Percentiles rank a stretch among this genome's conserved stretches.
These are phyloP conservation scores for Percina caprodes DNA, from an alignment of 2,113 vertebrate species.

Conservation along the genomic window DNA sequence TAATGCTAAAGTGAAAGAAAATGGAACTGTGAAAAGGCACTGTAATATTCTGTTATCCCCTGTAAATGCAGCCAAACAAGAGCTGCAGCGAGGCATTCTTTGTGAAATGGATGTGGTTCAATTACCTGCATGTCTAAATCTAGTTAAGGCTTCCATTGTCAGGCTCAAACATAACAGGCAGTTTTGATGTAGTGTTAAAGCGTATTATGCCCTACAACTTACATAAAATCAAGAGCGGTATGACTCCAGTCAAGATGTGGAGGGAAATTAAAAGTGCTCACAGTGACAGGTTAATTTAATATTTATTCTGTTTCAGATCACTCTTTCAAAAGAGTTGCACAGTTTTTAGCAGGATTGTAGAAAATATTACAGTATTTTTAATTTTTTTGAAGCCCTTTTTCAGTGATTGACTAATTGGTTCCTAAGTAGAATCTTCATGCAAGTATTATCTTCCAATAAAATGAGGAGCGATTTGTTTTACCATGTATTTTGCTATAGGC, in stretches of 20 bases:
- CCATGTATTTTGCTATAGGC: no score
- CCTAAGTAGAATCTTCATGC: neutral
- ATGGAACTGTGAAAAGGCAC: conserved; percentile 92
- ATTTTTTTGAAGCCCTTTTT: conserved; percentile 6
- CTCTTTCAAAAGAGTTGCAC: conserved; percentile 25
- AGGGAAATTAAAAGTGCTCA: conserved; percentile 69
- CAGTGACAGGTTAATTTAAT: conserved; percentile 73
- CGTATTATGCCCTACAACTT: conserved; percentile 75
- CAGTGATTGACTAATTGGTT: conserved; percentile 26
- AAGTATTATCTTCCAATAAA: neutral
- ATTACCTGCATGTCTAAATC: conserved; percentile 91
- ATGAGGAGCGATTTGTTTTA: conserved; percentile 15
- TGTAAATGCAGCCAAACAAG: conserved; percentile 95
- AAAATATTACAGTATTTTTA: neutral
- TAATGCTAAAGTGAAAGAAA: conserved; percentile 97
- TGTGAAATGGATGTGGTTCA: conserved; percentile 93
- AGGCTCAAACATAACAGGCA: conserved; percentile 89
- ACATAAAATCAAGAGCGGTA: conserved; percentile 68
- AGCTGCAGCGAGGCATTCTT: conserved; percentile 91
- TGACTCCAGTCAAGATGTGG: conserved; percentile 69
- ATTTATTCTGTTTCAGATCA: conserved; percentile 61
- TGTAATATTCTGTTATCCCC: conserved; percentile 97
- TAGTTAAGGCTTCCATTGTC: conserved; percentile 94
- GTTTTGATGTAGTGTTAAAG: conserved; percentile 86
- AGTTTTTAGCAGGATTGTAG: neutral